Conservation (phyloP, 2,888 invertebrate genomes). For the Amphipyra tragopoginis region DNA sequence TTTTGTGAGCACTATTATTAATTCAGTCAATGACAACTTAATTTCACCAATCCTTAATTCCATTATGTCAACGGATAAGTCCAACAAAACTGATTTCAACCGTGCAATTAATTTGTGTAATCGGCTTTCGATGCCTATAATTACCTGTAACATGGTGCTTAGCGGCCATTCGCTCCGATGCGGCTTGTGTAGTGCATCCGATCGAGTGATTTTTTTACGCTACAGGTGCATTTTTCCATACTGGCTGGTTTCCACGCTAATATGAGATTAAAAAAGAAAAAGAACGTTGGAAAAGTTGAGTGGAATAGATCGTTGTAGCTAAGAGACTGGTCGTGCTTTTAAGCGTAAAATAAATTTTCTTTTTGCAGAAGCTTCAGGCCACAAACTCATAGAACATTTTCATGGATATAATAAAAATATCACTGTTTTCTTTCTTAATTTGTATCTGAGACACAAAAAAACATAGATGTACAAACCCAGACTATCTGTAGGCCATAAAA, state of each 20-base stretch:
- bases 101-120: not conserved
- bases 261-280: slow-evolving; percentile 10
- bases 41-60: not conserved
- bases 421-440: too few relatives aligned
- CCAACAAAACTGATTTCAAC: not conserved
- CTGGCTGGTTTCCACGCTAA: slow-evolving; percentile 15
- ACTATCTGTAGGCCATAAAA: too few relatives aligned
- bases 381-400: too few relatives aligned
- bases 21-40: too few relatives aligned
- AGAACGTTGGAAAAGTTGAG: not conserved
- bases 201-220: slow-evolving; percentile 28
- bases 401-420: too few relatives aligned
- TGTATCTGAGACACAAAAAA: too few relatives aligned
- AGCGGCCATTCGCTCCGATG: slow-evolving; percentile 6
- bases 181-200: slow-evolving; percentile 30
- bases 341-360: too few relatives aligned
- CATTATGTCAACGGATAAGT: not conserved
- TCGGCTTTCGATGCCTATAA: not conserved
- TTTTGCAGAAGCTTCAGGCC: too few relatives aligned
- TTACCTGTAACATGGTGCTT: not conserved
- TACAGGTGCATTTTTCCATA: slow-evolving; percentile 13
- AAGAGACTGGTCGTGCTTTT: too few relatives aligned
- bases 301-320: not conserved
- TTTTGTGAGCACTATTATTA: too few relatives aligned
- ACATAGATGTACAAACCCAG: too few relatives aligned